Evolutionary conservation across 92 coral and sea anemone genomes (phyloP).

Genomic region (Bergia puertoricense): DNA sequence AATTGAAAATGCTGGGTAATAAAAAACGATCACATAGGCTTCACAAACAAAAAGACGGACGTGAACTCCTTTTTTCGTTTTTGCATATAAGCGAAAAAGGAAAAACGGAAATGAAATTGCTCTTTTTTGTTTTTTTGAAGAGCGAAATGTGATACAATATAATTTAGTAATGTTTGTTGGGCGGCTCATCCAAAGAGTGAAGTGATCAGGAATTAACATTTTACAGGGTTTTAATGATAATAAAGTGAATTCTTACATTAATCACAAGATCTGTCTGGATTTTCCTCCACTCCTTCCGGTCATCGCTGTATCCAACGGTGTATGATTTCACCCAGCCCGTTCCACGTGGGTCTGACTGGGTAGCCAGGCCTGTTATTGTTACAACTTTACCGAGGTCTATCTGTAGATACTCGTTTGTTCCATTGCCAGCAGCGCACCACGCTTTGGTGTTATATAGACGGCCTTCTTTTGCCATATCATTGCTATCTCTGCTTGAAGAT

Average conservation of each 20-base stretch:
- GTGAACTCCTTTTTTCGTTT: too few species aligned
- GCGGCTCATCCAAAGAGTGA: too few species aligned
- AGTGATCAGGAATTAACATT: too few species aligned
- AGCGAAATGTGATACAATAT: too few species aligned
- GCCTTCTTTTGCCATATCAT: slow-evolving; percentile 1
- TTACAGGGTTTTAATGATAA: too few species aligned
- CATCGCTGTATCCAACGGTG: neutral
- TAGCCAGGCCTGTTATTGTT: slow-evolving; percentile 18
- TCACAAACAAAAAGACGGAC: too few species aligned
- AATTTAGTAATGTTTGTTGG: too few species aligned
- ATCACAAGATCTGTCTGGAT: neutral
- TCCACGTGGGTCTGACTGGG: slow-evolving; percentile 11
- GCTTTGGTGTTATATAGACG: slow-evolving; percentile 17
- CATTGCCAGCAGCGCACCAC: slow-evolving; percentile 11
- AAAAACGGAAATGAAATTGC: too few species aligned
- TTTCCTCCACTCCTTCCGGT: neutral
- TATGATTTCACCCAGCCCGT: neutral
- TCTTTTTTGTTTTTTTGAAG: too few species aligned
- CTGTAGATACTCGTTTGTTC: slow-evolving; percentile 7
- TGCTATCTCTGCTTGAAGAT: neutral
- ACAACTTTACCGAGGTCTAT: slow-evolving; percentile 1
- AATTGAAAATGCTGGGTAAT: too few species aligned
- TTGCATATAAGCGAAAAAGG: too few species aligned
- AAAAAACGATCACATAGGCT: too few species aligned
- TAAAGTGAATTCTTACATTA: neutral